Conservation (phyloP, 92 coral and sea anemone species). For the Virgularia gustaviana region DNA sequence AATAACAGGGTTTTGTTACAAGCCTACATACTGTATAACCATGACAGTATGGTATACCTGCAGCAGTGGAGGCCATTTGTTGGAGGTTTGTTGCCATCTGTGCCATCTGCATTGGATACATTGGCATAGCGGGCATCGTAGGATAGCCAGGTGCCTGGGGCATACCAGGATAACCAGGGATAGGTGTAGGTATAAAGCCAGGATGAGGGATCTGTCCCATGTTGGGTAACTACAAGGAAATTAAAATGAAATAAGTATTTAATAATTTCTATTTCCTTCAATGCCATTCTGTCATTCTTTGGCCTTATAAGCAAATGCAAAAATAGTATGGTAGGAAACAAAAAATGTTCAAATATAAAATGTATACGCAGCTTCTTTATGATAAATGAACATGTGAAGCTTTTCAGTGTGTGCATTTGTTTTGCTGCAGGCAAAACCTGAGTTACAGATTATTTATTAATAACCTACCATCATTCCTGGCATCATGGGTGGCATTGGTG, state of each 20-base stretch:
- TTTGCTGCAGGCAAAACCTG: too few relatives aligned
- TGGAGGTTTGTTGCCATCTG: slow-evolving; percentile 1
- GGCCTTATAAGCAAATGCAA: too few relatives aligned
- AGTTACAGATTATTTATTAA: background rate
- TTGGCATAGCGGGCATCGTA: slow-evolving; percentile 72
- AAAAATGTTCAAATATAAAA: too few relatives aligned
- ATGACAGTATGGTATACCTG: background rate
- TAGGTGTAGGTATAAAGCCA: slow-evolving; percentile 58
- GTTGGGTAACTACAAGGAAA: slow-evolving; percentile 30
- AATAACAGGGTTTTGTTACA: background rate
- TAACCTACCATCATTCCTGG: slow-evolving; percentile 35
- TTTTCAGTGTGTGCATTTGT: too few relatives aligned
- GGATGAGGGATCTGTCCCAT: slow-evolving; percentile 50
- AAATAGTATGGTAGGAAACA: too few relatives aligned
- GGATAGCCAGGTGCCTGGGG: slow-evolving; percentile 61
- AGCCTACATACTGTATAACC: background rate
- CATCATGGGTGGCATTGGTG: slow-evolving; percentile 37
- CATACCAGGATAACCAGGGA: slow-evolving; percentile 68
- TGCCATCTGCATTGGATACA: slow-evolving; percentile 15
- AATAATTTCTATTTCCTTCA: too few relatives aligned
- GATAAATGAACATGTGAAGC: too few relatives aligned
- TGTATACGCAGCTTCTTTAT: too few relatives aligned
- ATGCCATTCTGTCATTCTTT: too few relatives aligned
- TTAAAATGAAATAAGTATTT: too few relatives aligned
- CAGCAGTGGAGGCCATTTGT: background rate